phyloP scores from a whole-genome alignment of 2,113 vertebrate genomes.

The Varanus salvator region DNA sequence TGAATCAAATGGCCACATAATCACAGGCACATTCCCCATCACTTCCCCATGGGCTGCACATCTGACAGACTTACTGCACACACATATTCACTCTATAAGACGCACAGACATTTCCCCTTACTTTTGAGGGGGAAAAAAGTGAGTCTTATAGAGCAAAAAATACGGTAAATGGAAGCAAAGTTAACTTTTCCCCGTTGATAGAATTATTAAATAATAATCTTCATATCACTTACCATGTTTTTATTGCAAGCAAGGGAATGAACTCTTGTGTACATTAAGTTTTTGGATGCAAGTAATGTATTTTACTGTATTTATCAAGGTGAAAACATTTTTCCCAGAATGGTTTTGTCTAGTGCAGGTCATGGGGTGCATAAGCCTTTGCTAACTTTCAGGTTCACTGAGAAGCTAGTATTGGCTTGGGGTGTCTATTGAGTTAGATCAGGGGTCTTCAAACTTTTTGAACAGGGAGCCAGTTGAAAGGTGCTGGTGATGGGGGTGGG shows the following conservation, averaged over 20 bases:
- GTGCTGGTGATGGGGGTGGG: too few relatives aligned
- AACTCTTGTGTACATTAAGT: neutral
- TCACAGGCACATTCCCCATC: too few relatives aligned
- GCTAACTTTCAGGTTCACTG: neutral
- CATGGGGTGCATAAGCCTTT: neutral
- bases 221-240: conserved; percentile 10
- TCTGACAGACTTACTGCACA: too few relatives aligned
- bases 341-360: neutral
- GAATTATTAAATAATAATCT: neutral
- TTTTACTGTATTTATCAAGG: neutral
- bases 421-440: neutral
- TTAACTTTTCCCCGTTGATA: conserved; percentile 16
- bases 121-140: too few relatives aligned
- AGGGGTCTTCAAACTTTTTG: too few relatives aligned
- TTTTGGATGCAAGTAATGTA: neutral
- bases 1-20: too few relatives aligned
- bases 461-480: too few relatives aligned
- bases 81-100: too few relatives aligned
- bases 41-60: too few relatives aligned
- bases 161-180: too few relatives aligned
- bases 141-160: too few relatives aligned
- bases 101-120: too few relatives aligned
- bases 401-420: neutral
- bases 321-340: neutral
- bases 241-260: conserved; percentile 14